Percentiles rank a stretch among this genome's conserved stretches.
Evolutionary conservation across 2,113 vertebrate genomes (phyloP).

Genomic region (Arizona elegans): DNA sequence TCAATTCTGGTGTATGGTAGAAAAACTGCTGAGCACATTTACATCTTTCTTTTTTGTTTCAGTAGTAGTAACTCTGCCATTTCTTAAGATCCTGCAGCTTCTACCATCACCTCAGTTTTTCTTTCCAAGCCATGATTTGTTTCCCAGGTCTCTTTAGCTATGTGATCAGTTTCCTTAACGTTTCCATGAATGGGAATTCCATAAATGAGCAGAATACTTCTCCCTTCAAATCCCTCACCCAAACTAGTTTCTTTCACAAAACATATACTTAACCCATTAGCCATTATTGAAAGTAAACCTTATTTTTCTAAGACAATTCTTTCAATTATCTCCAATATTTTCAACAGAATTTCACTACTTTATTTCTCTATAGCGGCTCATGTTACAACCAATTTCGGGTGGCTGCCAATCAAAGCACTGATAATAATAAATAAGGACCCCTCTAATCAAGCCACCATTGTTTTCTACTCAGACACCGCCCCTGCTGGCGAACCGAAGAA

Average conservation of each 20-base stretch:
- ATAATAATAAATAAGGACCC: neutral
- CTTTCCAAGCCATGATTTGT: neutral
- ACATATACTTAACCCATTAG: neutral
- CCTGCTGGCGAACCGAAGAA: neutral
- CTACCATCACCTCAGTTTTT: neutral
- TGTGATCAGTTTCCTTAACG: neutral
- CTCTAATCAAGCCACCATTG: neutral
- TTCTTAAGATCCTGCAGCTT: neutral
- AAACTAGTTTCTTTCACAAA: neutral
- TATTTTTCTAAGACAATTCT: neutral
- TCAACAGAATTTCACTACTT: neutral
- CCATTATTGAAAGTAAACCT: neutral
- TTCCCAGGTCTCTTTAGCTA: neutral
- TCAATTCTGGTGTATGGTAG: neutral
- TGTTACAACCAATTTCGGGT: neutral
- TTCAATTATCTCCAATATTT: neutral
- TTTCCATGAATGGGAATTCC: neutral
- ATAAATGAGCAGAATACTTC: neutral
- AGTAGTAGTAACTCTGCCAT: neutral
- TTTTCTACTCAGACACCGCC: neutral
- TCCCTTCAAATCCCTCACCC: neutral
- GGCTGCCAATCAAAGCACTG: neutral
- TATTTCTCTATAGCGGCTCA: neutral
- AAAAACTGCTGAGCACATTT: neutral
- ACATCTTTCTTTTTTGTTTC: neutral